A percentile compares a stretch with the other conserved stretches of the same genome.
Evolutionary conservation across 2,113 vertebrate genomes (phyloP).

Genomic region (Camelus dromedarius): DNA sequence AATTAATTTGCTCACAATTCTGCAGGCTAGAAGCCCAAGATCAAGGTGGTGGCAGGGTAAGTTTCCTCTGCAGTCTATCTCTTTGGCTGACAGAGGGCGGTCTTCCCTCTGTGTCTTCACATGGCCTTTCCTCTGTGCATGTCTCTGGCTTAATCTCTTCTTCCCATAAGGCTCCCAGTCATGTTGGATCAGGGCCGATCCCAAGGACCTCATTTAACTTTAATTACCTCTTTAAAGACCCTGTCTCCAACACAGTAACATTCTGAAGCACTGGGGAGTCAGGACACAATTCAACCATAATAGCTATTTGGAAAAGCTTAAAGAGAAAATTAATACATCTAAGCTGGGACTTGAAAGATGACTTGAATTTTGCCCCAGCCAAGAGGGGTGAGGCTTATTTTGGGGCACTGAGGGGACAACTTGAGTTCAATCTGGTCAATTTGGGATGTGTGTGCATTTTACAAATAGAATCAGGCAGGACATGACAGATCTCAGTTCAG

Average conservation of each 20-base stretch:
- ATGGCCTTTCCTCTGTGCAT: neutral
- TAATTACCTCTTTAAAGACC: neutral
- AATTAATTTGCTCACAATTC: neutral
- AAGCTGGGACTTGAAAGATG: neutral
- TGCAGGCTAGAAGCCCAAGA: neutral
- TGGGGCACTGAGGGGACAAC: neutral
- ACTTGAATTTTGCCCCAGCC: neutral
- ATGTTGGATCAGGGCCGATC: neutral
- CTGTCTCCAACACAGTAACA: neutral
- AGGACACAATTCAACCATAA: neutral
- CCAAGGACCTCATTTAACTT: neutral
- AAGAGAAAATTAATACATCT: conserved; percentile 1
- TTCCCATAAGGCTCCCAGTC: neutral
- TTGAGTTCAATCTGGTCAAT: neutral
- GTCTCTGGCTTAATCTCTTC: neutral
- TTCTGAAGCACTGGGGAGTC: neutral
- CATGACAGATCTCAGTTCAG: neutral
- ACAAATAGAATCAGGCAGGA: neutral
- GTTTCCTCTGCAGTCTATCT: neutral
- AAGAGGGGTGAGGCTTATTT: neutral
- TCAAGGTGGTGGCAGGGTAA: neutral
- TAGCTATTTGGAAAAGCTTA: neutral
- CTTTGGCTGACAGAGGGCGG: neutral
- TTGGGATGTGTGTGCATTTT: neutral
- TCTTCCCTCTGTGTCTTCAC: neutral